Evolutionary conservation across 35 echinoderm and acorn worm genomes (phyloP).

Genomic region (Stichopus chloronotus): DNA sequence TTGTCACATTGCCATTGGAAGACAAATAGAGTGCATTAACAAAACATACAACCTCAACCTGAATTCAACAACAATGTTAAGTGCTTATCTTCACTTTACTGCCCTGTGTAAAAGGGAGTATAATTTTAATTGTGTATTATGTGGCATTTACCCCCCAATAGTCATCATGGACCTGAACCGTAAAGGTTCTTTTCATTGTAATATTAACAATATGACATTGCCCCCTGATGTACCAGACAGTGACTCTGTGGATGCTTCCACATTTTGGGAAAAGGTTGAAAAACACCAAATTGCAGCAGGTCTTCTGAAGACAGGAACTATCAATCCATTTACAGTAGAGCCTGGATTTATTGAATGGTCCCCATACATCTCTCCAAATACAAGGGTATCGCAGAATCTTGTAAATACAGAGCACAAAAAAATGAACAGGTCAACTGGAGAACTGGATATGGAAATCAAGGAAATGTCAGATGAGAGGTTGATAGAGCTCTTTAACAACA

Average conservation of each 20-base stretch:
- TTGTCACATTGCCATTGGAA: slow-evolving; percentile 55
- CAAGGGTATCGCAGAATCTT: not conserved
- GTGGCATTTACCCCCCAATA: slow-evolving; percentile 28
- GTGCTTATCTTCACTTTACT: slow-evolving; percentile 42
- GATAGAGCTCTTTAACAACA: slow-evolving; percentile 8
- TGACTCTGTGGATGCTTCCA: slow-evolving; percentile 24
- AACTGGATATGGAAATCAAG: not conserved
- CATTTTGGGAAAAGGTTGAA: slow-evolving; percentile 49
- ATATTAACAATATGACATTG: not conserved
- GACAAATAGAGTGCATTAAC: slow-evolving; percentile 33
- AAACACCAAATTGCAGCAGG: not conserved
- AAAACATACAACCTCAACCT: slow-evolving; percentile 3
- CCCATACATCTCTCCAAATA: slow-evolving; percentile 7
- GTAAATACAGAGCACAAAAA: slow-evolving; percentile 55
- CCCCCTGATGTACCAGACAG: slow-evolving; percentile 15
- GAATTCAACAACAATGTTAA: not conserved
- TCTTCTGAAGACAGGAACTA: slow-evolving; percentile 20
- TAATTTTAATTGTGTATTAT: slow-evolving; percentile 25
- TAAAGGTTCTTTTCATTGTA: slow-evolving; percentile 28
- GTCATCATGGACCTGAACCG: slow-evolving; percentile 52
- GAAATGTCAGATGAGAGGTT: slow-evolving; percentile 45
- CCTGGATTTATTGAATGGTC: slow-evolving; percentile 33
- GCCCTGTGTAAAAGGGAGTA: slow-evolving; percentile 29
- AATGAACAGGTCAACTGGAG: not conserved
- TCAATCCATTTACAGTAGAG: slow-evolving; percentile 33